These are phyloP conservation scores for Strigops habroptila DNA, from an alignment of 2,113 vertebrate genomes.

Conservation along the genomic window DNA sequence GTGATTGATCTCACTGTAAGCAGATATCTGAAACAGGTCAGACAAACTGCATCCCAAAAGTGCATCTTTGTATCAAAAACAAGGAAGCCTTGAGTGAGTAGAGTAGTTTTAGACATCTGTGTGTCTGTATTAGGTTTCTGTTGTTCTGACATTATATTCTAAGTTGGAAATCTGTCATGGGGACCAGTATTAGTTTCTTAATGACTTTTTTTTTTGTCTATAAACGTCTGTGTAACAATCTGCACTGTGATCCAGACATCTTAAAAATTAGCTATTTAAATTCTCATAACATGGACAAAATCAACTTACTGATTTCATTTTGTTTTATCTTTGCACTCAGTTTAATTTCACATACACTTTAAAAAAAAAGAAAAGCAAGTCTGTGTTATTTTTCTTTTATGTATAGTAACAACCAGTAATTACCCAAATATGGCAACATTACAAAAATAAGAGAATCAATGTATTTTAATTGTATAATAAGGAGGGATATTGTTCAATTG, in stretches of 20 bases:
- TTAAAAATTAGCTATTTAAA: not conserved
- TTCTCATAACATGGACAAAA: not conserved
- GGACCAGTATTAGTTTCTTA: not conserved
- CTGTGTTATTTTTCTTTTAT: not conserved
- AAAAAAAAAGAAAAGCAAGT: accelerated
- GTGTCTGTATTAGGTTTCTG: not conserved
- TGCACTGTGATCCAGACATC: not conserved
- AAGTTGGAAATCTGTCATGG: not conserved
- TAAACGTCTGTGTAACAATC: not conserved
- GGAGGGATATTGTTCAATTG: not conserved
- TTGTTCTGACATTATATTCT: not conserved
- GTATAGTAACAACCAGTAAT: not conserved
- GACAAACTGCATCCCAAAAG: not conserved
- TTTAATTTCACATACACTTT: not conserved
- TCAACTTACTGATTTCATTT: not conserved
- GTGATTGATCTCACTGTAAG: not conserved
- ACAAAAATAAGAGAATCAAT: not conserved
- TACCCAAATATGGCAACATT: not conserved
- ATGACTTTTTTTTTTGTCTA: not conserved
- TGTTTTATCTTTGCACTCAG: not conserved
- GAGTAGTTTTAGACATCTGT: not conserved
- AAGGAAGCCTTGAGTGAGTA: not conserved
- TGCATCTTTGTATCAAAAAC: not conserved
- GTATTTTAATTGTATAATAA: not conserved
- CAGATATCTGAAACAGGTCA: not conserved